Conservation (phyloP, 2,888 invertebrate species). For the Octodonta nipae region DNA sequence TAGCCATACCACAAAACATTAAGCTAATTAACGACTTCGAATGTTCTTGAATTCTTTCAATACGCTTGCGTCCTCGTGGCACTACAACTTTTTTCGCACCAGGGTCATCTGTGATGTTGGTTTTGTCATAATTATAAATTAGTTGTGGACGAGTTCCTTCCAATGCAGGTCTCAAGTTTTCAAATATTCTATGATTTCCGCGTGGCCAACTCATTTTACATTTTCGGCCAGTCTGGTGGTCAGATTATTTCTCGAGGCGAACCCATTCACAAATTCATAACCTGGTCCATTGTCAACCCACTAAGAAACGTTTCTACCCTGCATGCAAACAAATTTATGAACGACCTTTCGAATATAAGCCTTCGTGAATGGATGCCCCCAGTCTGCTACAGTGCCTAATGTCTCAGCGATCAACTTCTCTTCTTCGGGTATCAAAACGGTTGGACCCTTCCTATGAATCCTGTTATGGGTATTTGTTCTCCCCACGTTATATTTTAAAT, state of each 20-base stretch:
- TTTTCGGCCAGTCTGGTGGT: slow-evolving; percentile 6
- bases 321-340: neutral
- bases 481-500: neutral
- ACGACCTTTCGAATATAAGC: neutral
- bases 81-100: slow-evolving; percentile 21
- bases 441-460: neutral
- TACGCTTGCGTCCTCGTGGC: slow-evolving; percentile 23
- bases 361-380: neutral
- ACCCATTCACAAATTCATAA: slow-evolving; percentile 5
- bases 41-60: slow-evolving; percentile 21
- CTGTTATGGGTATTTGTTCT: neutral
- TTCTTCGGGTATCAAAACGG: neutral
- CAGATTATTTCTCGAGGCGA: slow-evolving; percentile 7
- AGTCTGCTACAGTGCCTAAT: neutral
- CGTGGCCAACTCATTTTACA: slow-evolving; percentile 7
- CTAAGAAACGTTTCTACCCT: neutral
- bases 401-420: neutral
- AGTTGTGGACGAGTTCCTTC: neutral
- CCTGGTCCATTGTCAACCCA: slow-evolving; percentile 10
- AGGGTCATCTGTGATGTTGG: slow-evolving; percentile 27
- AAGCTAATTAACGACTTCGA: slow-evolving; percentile 22
- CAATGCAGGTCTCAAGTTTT: slow-evolving; percentile 5
- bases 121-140: slow-evolving; percentile 22
- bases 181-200: slow-evolving; percentile 5
- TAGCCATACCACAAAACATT: slow-evolving; percentile 26